Percentiles rank a stretch among this genome's conserved stretches.
These are phyloP conservation scores for Lophura nycthemera DNA, from an alignment of 2,113 vertebrate genomes.

Conservation along the genomic window DNA sequence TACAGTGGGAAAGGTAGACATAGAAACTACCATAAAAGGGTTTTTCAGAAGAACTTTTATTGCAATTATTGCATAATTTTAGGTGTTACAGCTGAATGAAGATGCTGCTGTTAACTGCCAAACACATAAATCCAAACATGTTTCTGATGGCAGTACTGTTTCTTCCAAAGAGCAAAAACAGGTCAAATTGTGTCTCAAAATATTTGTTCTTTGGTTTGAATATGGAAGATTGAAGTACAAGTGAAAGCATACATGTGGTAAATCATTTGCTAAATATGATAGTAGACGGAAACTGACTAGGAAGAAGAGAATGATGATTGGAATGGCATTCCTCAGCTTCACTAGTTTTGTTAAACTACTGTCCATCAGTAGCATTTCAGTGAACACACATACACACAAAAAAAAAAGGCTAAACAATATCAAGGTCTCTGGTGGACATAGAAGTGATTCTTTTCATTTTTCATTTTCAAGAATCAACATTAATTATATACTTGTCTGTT, in stretches of 20 bases:
- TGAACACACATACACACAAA: background rate
- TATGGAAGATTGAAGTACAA: background rate
- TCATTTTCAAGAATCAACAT: background rate
- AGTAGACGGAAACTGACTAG: background rate
- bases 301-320: background rate
- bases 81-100: background rate
- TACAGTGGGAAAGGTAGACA: background rate
- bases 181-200: background rate
- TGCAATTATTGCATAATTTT: background rate
- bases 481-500: background rate
- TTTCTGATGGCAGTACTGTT: background rate
- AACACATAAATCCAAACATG: background rate
- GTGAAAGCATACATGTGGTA: rapidly evolving
- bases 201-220: background rate
- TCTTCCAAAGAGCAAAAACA: background rate
- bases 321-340: background rate
- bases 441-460: background rate
- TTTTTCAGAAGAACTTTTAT: background rate
- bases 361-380: background rate
- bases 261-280: background rate
- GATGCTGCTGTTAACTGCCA: background rate
- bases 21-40: background rate
- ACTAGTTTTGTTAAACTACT: background rate
- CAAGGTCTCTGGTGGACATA: rapidly evolving
- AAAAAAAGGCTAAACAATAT: background rate